Base-by-base conservation (phyloP, 2,888 invertebrate genomes). In the Acronicta alni region DNA sequence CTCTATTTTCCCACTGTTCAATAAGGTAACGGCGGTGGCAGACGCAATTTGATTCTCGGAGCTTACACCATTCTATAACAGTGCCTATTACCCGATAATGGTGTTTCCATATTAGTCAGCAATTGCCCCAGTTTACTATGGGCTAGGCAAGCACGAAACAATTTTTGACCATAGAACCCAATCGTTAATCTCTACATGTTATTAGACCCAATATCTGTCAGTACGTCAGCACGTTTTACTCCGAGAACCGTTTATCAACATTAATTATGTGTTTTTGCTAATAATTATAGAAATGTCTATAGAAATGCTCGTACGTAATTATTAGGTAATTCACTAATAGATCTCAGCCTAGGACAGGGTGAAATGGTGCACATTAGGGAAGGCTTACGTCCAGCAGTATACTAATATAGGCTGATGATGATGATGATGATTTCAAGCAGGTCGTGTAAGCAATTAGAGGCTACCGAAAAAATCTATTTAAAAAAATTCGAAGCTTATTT, bases 21-120 rank as follows among this genome's bases (percentile, higher is more conserved):
- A 73, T 82, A 80, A 81, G 85, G 81, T 83, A 85, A 80, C 81
- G 85, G 83, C 82, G 80, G 78, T 85, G 78, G 81, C 82, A 76
- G 74, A 82, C 74, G 76, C 81, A 82, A 82, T 87, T 86, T 84
- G 83, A 82, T 81, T 78, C 77, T 79, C 57, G 75, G 77, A 73
- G 71, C 81, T 91, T 88, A 87, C 90, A 88, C 90, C 90, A 90
- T 87, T 85, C 78, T 85, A 75, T 68, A 72, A 72, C 74, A 61
- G 54, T 47, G 57, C 59, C 46, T 53, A 80, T 79, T 79, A 67
- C 78, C 44, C 32, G 81, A 85, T 91, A 92, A 91, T 91, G 82
- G 87, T 82, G 79, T 80, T 85, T 83, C 90, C 90, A 90, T 92
- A 90, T 90, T 86, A 84, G 88, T 83, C 81, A 75, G 67, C 80